Evolutionary conservation across 1,140 invertebrate genomes (phyloP), one percentile per base, ranked within the genome.

Genomic region (Aphaenogaster ashmeadi): DNA sequence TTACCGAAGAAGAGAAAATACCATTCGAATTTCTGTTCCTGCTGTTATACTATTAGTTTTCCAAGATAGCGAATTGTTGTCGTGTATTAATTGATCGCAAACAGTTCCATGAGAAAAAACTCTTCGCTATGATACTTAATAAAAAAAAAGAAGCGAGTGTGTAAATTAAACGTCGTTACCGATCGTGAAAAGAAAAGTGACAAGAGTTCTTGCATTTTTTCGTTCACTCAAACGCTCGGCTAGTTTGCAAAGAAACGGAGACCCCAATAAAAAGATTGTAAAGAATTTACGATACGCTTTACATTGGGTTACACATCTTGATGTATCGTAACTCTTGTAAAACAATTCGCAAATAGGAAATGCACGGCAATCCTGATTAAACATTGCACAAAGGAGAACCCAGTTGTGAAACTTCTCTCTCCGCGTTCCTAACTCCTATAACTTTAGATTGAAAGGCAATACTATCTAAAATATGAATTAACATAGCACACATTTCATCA

Each of bases 331-430:
- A 56, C 21, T 69, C 78, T 56, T 41, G 18, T 33, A 33, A 56
- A 69, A 69, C 62, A 69, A 80, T 80, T 80, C 11, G 33, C 44
- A 79, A 79, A 47, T 78, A 50, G 62, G n/a, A 54, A 67, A 67
- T 69, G 54, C 27, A 8, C 27, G 50, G 44, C 78, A 67, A 81
- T 71, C 64, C 50, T 21, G 64, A 69, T 69, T 58, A 81, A 81
- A 69, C 64, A 69, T n/a, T 6, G 64, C 36, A 60, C 78, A 69
- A 69, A 81, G 50, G 64, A 56, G 47, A 81, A 71, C 21, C 15
- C 33, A 66, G 47, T 69, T 54, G 62, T 21, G 50, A 56, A 54
- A 81, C 78, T 80, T 71, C 18, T 27, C 50, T 41, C 44, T 38
- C 1, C n/a, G 60, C 50, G 15, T 81, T 69, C 21, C 64, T 54